Percentiles rank a stretch among this genome's conserved stretches.
Evolutionary conservation across 2,888 invertebrate species (phyloP).

Genomic region (Tachina grossa): DNA sequence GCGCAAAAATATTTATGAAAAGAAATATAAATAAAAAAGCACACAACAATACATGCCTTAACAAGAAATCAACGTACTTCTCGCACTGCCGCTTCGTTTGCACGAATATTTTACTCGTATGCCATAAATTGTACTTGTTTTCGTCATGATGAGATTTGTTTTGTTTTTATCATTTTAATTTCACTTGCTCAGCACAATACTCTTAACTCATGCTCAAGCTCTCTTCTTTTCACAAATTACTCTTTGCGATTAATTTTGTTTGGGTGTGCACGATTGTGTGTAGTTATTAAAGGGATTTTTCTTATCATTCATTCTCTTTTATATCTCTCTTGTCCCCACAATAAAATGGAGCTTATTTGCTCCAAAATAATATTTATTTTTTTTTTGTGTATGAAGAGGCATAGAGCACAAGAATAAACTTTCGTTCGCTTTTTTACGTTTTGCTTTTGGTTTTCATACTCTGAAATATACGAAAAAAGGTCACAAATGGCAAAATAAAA

Average conservation of each 20-base stretch:
- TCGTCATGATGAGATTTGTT: slow-evolving; percentile 45
- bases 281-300: background rate
- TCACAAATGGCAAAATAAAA: slow-evolving; percentile 57
- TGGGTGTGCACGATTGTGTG: background rate
- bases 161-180: slow-evolving; percentile 20
- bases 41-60: slow-evolving; percentile 39
- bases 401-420: slow-evolving; percentile 35
- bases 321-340: background rate
- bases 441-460: slow-evolving; percentile 47
- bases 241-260: slow-evolving; percentile 21
- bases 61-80: slow-evolving; percentile 42
- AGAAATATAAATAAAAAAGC: background rate
- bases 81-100: background rate
- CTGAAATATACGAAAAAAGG: slow-evolving; percentile 56
- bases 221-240: background rate
- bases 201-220: background rate
- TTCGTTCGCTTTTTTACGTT: slow-evolving; percentile 38
- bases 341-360: slow-evolving; percentile 43
- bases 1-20: slow-evolving; percentile 59
- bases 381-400: background rate
- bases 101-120: slow-evolving; percentile 11
- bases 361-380: slow-evolving; percentile 13
- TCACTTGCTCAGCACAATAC: slow-evolving; percentile 1
- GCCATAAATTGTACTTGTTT: slow-evolving; percentile 58
- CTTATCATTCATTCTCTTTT: slow-evolving; percentile 26